These are phyloP conservation scores for Aphaenogaster floridana DNA, from an alignment of 1,140 invertebrate genomes.

Conservation along the genomic window DNA sequence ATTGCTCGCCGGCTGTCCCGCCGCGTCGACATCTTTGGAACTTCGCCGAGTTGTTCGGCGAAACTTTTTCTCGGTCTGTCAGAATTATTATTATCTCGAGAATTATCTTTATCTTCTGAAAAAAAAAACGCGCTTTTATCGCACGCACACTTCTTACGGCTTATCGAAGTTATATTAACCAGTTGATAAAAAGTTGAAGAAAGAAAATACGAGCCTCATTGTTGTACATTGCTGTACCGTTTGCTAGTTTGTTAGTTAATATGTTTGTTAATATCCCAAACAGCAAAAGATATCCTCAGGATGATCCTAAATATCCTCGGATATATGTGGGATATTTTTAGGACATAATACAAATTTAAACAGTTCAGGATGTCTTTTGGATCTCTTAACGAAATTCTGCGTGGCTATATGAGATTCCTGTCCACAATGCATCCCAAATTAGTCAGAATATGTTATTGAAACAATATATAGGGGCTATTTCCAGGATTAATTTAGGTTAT, in stretches of 20 bases:
- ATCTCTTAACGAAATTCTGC: too few relatives aligned
- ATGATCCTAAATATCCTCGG: too few relatives aligned
- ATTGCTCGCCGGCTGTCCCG: constrained; percentile 23
- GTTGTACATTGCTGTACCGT: background rate
- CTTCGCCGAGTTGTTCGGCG: constrained; percentile 33
- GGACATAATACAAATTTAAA: too few relatives aligned
- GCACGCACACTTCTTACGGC: background rate
- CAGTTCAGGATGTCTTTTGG: too few relatives aligned
- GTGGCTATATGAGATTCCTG: too few relatives aligned
- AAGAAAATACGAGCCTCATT: background rate
- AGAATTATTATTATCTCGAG: constrained; percentile 29
- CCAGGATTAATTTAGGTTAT: too few relatives aligned
- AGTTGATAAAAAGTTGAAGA: constrained; percentile 6
- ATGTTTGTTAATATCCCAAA: too few relatives aligned
- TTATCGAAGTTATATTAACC: background rate
- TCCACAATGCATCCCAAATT: too few relatives aligned
- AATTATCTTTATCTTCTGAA: constrained; percentile 21
- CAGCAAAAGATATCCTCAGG: too few relatives aligned
- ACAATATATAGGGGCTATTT: too few relatives aligned
- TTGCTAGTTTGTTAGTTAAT: background rate
- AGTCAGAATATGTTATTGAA: too few relatives aligned
- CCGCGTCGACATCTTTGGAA: constrained; percentile 35
- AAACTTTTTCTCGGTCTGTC: constrained; percentile 44
- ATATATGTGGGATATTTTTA: too few relatives aligned
- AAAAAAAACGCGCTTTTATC: background rate